Conservation (phyloP, 1,140 invertebrate genomes). For the Temnothorax nylanderi region DNA sequence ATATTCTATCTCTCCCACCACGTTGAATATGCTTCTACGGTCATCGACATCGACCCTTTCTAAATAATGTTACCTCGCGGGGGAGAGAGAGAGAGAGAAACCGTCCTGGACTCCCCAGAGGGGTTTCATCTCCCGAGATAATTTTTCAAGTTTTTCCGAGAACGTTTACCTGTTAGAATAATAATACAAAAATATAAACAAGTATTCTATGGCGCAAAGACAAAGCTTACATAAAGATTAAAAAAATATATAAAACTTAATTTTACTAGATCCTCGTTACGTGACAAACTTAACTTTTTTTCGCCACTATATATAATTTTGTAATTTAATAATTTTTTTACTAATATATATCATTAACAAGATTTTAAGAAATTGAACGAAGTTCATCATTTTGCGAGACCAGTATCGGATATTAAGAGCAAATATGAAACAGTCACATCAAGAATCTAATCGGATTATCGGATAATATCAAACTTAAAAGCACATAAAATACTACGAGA, state of each 20-base stretch:
- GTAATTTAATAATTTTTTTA: too few relatives aligned
- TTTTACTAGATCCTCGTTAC: background rate
- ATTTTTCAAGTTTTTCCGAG: background rate
- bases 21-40: constrained; percentile 64
- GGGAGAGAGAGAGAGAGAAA: background rate
- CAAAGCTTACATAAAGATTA: background rate
- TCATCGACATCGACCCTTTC: constrained; percentile 66
- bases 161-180: background rate
- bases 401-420: background rate
- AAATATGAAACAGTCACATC: background rate
- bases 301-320: too few relatives aligned
- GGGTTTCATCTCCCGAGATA: background rate
- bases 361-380: background rate
- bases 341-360: background rate
- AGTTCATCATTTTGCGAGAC: background rate
- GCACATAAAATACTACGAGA: background rate
- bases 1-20: constrained; percentile 65
- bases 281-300: background rate
- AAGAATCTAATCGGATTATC: constrained; percentile 15
- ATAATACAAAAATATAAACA: background rate
- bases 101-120: background rate
- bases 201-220: background rate
- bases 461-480: background rate
- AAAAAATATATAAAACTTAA: background rate
- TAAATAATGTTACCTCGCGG: constrained; percentile 62